Evolutionary conservation across 1,140 invertebrate genomes (phyloP).

Genomic region (Drosophila navojoa): DNA sequence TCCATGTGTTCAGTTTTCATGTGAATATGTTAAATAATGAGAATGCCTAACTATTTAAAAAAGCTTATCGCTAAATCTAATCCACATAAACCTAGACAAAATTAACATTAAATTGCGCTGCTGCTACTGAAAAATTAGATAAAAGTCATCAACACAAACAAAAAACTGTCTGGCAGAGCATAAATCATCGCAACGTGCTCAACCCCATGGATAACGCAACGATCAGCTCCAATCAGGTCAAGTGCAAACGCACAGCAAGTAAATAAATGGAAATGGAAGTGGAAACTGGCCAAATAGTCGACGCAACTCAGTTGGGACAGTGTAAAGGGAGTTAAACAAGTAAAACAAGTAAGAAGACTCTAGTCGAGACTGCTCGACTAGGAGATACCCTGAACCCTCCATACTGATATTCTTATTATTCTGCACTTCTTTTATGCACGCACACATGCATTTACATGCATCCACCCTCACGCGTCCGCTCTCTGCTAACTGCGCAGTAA

Average conservation of each 20-base stretch:
- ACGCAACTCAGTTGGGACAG: neutral
- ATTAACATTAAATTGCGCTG: neutral
- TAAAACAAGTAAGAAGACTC: too few species aligned
- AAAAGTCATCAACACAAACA: constrained; percentile 5
- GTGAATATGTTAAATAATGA: too few species aligned
- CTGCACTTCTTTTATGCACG: too few species aligned
- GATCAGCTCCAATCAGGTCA: constrained; percentile 11
- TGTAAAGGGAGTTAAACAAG: constrained; percentile 37
- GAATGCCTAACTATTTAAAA: too few species aligned
- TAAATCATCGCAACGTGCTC: constrained; percentile 11
- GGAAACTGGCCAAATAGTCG: neutral
- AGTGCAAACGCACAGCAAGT: constrained; percentile 2
- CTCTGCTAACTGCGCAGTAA: too few species aligned
- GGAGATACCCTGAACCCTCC: too few species aligned
- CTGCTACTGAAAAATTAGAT: neutral
- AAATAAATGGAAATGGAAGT: neutral
- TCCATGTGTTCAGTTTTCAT: too few species aligned
- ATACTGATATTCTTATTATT: too few species aligned
- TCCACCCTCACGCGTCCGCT: too few species aligned
- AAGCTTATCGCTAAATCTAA: neutral
- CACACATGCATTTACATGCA: too few species aligned
- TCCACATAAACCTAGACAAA: constrained; percentile 6
- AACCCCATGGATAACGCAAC: neutral
- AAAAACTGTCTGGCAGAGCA: neutral
- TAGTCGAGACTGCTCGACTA: too few species aligned